A percentile compares a stretch with the other conserved stretches of the same genome.
These are phyloP conservation scores for Tachypleus tridentatus DNA, from an alignment of 1,140 invertebrate genomes.

Conservation along the genomic window DNA sequence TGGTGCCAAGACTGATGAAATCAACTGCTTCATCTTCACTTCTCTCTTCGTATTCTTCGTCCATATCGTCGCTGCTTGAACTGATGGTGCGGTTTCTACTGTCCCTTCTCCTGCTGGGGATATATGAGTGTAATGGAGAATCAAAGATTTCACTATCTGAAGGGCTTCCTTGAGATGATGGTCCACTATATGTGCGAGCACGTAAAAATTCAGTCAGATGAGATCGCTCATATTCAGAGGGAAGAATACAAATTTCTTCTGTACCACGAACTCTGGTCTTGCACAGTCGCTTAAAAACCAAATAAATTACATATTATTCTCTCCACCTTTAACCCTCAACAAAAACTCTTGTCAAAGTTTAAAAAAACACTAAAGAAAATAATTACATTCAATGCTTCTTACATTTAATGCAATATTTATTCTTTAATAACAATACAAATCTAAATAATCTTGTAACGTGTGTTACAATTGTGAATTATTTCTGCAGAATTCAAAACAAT, in stretches of 20 bases:
- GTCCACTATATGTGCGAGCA: slow-evolving; percentile 18
- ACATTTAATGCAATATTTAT: too few species aligned
- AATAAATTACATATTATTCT: background rate
- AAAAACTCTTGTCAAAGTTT: too few species aligned
- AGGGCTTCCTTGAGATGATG: slow-evolving; percentile 11
- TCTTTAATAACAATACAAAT: too few species aligned
- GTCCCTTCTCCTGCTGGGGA: slow-evolving; percentile 9
- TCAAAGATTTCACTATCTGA: slow-evolving; percentile 1
- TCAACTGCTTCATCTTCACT: slow-evolving; percentile 27
- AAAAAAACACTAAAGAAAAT: too few species aligned
- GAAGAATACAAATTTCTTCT: slow-evolving; percentile 34
- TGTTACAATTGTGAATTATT: too few species aligned
- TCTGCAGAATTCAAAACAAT: too few species aligned
- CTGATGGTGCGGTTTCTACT: slow-evolving; percentile 16
- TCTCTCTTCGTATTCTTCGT: slow-evolving; percentile 18
- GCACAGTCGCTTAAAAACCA: slow-evolving; percentile 19
- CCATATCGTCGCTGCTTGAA: slow-evolving; percentile 14
- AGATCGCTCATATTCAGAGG: slow-evolving; percentile 30
- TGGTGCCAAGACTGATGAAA: background rate
- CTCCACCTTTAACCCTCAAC: too few species aligned
- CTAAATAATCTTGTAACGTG: too few species aligned
- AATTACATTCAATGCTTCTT: too few species aligned
- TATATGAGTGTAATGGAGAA: slow-evolving; percentile 10
- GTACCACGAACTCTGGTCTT: slow-evolving; percentile 33
- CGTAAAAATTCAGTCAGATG: slow-evolving; percentile 29